Conservation (phyloP, 2,113 vertebrate species). For the Cyphomyrus plagiostoma region DNA sequence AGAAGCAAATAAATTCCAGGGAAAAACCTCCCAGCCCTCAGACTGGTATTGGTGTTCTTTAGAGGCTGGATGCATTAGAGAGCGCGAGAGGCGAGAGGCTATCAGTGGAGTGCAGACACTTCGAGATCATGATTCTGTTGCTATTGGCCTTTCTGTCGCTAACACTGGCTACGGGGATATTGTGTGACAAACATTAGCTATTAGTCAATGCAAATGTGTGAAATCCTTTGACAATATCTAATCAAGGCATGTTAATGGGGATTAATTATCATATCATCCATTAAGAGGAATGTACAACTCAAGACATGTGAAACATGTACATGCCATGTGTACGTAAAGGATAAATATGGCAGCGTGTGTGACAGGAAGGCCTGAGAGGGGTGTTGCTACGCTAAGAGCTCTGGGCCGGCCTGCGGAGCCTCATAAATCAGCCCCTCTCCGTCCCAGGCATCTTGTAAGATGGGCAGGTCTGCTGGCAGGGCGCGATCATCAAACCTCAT, state of each 20-base stretch:
- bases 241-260: background rate
- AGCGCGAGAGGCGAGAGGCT: conserved; percentile 23
- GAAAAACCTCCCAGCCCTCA: background rate
- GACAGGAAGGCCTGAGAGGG: background rate
- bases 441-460: background rate
- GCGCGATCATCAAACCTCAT: background rate
- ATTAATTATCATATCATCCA: background rate
- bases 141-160: conserved; percentile 56
- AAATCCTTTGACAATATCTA: background rate
- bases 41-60: conserved; percentile 32
- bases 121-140: conserved; percentile 24
- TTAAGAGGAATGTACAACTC: background rate
- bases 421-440: background rate
- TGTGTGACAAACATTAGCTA: background rate
- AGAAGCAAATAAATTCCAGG: conserved; percentile 40
- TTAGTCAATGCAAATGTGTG: background rate
- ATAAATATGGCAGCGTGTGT: background rate
- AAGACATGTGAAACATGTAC: background rate
- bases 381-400: background rate
- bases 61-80: conserved; percentile 34
- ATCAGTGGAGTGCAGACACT: background rate
- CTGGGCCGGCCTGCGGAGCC: background rate
- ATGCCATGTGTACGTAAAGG: background rate
- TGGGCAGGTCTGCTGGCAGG: background rate
- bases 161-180: background rate